Evolutionary conservation across 2,888 invertebrate genomes (phyloP), one percentile per base, ranked within the genome.

Genomic region (Drosophila cognata): DNA sequence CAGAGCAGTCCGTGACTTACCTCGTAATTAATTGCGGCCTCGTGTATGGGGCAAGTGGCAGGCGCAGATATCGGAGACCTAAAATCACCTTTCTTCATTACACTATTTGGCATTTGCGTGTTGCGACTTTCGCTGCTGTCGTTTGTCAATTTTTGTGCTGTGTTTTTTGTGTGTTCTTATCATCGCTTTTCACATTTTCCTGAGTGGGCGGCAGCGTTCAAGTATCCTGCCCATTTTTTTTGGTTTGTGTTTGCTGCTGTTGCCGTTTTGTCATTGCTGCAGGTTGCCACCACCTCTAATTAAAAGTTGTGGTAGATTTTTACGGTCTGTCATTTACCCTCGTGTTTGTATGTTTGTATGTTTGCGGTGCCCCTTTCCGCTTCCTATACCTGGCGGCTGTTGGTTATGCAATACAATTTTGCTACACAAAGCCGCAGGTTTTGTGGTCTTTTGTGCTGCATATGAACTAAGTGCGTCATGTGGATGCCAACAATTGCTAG

Each of bases 271-370:
- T 21, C 60, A 35, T 62, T 64, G 58, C 67, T 56, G 28, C 46
- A 50, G 60, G 36, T 51, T 72, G 60, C 64, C 51, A 79, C 56
- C 65, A 60, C 53, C 64, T 77, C 77, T 86, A 84, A 84, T 85
- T 84, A 84, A 84, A 84, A 84, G 81, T 83, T 84, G 78, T 68
- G 72, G 74, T 25, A 62, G 10, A 74, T 68, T 72, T 71, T 66
- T 78, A 79, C 29, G 81, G 75, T 69, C 74, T 56, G 61, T 58
- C 71, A 61, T 82, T 74, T 71, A 48, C 62, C 59, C 50, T 56
- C 55, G 71, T 57, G 57, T 67, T 69, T 73, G 56, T 59, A 72
- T 64, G 46, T 43, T 77, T 28, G 29, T 18, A 21, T 60, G 4
- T 38, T 2, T n/a, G 46, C 57, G 25, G 2, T 25, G 31, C 10